These are phyloP conservation scores for Rhadinocentrus ornatus DNA, from an alignment of 2,797 vertebrate species.

Conservation along the genomic window DNA sequence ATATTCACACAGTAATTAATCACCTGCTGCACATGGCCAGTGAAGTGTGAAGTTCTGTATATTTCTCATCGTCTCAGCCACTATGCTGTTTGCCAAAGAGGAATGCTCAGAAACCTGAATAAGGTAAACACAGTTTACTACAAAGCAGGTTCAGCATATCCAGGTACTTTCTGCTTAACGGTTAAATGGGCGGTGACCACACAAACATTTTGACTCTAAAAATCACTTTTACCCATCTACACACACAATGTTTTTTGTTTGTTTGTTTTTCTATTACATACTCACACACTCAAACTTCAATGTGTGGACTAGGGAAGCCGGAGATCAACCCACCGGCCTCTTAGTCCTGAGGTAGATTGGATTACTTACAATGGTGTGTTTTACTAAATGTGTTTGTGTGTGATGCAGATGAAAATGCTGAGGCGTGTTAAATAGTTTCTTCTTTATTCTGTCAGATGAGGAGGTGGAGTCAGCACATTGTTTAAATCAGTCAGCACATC, in stretches of 20 bases:
- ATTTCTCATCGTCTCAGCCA: not conserved
- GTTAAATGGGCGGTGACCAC: not conserved
- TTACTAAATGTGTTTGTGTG: not conserved
- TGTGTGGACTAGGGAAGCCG: too few relatives aligned
- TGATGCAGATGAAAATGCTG: not conserved
- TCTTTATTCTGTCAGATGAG: not conserved
- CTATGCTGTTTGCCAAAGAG: not conserved
- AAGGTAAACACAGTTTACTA: not conserved
- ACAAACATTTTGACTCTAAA: not conserved
- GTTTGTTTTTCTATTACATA: too few relatives aligned
- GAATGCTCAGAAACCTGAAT: not conserved
- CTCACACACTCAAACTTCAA: too few relatives aligned
- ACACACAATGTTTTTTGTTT: too few relatives aligned
- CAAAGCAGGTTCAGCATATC: not conserved
- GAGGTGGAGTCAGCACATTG: not conserved
- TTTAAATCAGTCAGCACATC: not conserved
- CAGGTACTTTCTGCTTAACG: not conserved
- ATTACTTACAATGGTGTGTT: too few relatives aligned
- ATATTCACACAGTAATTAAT: not conserved
- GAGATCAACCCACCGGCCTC: too few relatives aligned
- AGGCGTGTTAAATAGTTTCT: not conserved
- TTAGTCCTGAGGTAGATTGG: too few relatives aligned
- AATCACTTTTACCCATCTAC: too few relatives aligned
- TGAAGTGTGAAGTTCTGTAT: too few relatives aligned
- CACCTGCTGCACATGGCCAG: not conserved